Base-by-base conservation (phyloP, 2,888 invertebrate species). In the Diploptera punctata region DNA sequence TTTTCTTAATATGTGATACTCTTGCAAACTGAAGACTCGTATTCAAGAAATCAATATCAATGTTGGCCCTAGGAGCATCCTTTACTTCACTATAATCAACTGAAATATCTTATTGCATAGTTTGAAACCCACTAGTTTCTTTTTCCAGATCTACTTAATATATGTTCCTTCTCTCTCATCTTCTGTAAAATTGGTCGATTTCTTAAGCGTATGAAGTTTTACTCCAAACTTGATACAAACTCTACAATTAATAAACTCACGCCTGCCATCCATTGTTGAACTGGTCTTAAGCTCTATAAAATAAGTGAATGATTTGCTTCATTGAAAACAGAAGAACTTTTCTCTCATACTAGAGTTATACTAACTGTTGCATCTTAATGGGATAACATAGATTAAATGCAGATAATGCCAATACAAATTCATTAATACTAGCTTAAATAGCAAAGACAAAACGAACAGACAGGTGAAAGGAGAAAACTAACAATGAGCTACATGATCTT, bases 41-140 rank as follows among this genome's bases (percentile, higher is more conserved):
- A 3, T 5, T 52, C 52, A 52, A 52, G n/a, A 52, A 52, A n/a
- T 52, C 52, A 52, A 52, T 52, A 52, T 16, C 52, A 52, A 52
- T 5, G 3, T 52, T 52, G 2, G 2, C 52, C 1, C 9, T 18
- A 38, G 7, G 1, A 4, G 1, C 5, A 3, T 52, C 19, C 52
- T 18, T 18, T 4, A 52, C 5, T 52, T 52, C 52, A 52, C 52
- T 52, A 52, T 3, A 3, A 52, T 52, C 5, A 52, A 5, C 9
- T 1, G 3, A 2, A 52, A 9, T 2, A 1, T 52, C 52, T 2
- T 52, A 18, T 52, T 18, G 52, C 52, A 52, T 52, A n/a, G 19
- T n/a, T 52, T 52, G n/a, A 19, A 52, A 52, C 2, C 9, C 52
- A n/a, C 1, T 19, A 9, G 52, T 2, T 38, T 13, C 2, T 5